These are phyloP conservation scores for Hybos culiciformis DNA, from an alignment of 2,888 invertebrate genomes.

Conservation along the genomic window DNA sequence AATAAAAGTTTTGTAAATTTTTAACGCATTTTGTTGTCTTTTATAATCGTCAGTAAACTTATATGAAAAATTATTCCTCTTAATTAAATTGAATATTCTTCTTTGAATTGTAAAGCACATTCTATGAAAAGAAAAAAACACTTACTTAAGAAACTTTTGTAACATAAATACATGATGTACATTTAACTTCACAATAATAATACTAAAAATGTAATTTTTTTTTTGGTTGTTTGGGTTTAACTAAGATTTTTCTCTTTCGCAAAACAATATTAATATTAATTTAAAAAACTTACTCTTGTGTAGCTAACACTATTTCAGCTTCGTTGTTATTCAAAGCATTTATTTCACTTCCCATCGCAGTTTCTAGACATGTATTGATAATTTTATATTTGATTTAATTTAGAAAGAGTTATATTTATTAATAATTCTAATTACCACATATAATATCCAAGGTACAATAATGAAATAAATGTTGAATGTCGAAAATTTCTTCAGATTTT, in stretches of 20 bases:
- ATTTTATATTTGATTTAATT: too few species aligned
- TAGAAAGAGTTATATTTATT: neutral
- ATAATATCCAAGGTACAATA: constrained; percentile 39
- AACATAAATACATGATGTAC: too few species aligned
- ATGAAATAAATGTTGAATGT: constrained; percentile 38
- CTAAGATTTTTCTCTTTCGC: too few species aligned
- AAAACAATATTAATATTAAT: too few species aligned
- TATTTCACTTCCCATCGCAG: constrained; percentile 49
- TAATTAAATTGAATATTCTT: constrained; percentile 22
- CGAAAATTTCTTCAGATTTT: constrained; percentile 26
- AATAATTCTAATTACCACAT: constrained; percentile 29
- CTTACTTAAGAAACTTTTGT: too few species aligned
- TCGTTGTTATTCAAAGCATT: constrained; percentile 37
- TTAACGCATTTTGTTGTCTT: constrained; percentile 31
- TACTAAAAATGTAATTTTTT: too few species aligned
- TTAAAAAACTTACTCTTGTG: constrained; percentile 34
- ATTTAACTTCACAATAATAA: too few species aligned
- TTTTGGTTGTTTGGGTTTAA: too few species aligned
- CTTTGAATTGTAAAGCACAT: constrained; percentile 26
- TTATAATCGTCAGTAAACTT: constrained; percentile 38
- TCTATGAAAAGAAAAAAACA: too few species aligned
- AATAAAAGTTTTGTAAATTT: constrained; percentile 30
- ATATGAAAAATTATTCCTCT: constrained; percentile 18
- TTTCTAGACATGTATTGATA: too few species aligned
- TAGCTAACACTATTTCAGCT: constrained; percentile 39